These are phyloP conservation scores for Tapirus indicus DNA, from an alignment of 2,797 vertebrate species.

Conservation along the genomic window DNA sequence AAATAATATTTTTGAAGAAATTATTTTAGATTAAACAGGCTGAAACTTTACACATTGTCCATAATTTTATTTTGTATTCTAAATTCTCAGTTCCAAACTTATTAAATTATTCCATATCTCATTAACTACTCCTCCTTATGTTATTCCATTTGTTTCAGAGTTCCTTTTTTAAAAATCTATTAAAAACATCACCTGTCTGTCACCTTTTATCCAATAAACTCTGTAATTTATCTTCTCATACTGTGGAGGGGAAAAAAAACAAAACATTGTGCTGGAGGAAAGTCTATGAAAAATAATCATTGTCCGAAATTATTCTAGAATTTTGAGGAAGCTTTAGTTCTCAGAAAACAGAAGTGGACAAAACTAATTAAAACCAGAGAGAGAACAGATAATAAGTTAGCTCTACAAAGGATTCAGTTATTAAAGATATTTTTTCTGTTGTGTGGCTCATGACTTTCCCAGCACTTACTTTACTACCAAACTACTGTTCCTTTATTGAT, in stretches of 20 bases:
- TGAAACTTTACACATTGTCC: slow-evolving; percentile 24
- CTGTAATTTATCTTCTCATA: slow-evolving; percentile 7
- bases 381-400: neutral
- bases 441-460: neutral
- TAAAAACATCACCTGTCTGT: slow-evolving; percentile 51
- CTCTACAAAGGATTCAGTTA: neutral
- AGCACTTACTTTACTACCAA: neutral
- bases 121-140: slow-evolving; percentile 67
- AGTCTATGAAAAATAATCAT: neutral
- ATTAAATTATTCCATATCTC: slow-evolving; percentile 49
- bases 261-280: neutral
- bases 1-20: neutral
- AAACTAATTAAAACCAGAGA: slow-evolving; percentile 30
- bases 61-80: slow-evolving; percentile 59
- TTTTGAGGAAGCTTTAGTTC: neutral
- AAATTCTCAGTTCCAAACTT: slow-evolving; percentile 44
- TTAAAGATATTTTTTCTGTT: neutral
- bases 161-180: neutral
- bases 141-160: slow-evolving; percentile 63
- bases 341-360: slow-evolving; percentile 27
- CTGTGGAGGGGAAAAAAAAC: neutral
- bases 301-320: neutral
- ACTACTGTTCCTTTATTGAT: slow-evolving; percentile 28
- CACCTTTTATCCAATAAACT: slow-evolving; percentile 45
- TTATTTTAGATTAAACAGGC: slow-evolving; percentile 38